A percentile compares a stretch with the other conserved stretches of the same genome.
phyloP scores from a whole-genome alignment of 2,113 vertebrate genomes.

The Forbesichthys papilliferus region DNA sequence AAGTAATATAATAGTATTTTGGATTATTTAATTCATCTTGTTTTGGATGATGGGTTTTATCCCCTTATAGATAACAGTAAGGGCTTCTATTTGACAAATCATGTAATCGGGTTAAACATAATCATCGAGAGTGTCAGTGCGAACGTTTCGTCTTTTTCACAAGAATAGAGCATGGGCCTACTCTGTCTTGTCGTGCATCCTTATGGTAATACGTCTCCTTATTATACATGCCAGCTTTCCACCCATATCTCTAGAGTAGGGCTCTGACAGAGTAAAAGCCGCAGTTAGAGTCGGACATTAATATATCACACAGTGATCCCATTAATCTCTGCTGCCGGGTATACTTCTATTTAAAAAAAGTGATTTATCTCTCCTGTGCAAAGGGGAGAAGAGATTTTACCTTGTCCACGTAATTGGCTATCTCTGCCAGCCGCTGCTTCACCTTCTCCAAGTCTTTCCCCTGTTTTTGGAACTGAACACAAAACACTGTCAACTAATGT shows the following conservation, averaged over 20 bases:
- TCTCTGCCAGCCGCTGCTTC: slow-evolving; percentile 94
- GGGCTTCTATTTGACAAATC: background rate
- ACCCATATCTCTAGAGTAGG: slow-evolving; percentile 19
- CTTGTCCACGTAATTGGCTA: slow-evolving; percentile 98
- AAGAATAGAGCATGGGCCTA: slow-evolving; percentile 14
- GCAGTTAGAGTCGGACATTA: slow-evolving; percentile 56
- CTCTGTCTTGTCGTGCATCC: slow-evolving; percentile 19
- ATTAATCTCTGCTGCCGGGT: slow-evolving; percentile 61
- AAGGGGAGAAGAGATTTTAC: slow-evolving; percentile 73
- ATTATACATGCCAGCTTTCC: slow-evolving; percentile 14
- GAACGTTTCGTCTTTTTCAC: slow-evolving; percentile 6
- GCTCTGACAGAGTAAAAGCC: slow-evolving; percentile 43
- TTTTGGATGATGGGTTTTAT: background rate
- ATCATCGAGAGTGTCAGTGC: background rate
- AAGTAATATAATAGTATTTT: too few species aligned
- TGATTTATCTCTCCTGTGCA: slow-evolving; percentile 58
- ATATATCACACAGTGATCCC: slow-evolving; percentile 51
- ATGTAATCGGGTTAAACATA: background rate
- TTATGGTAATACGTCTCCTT: slow-evolving; percentile 33
- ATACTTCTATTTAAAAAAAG: slow-evolving; percentile 60
- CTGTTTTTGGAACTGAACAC: slow-evolving; percentile 93
- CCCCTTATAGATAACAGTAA: background rate
- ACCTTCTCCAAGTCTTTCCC: slow-evolving; percentile 95
- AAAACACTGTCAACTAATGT: slow-evolving; percentile 15
- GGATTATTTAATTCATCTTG: too few species aligned